These are phyloP conservation scores for Drosophila saltans DNA, from an alignment of 1,140 invertebrate species.

Conservation along the genomic window DNA sequence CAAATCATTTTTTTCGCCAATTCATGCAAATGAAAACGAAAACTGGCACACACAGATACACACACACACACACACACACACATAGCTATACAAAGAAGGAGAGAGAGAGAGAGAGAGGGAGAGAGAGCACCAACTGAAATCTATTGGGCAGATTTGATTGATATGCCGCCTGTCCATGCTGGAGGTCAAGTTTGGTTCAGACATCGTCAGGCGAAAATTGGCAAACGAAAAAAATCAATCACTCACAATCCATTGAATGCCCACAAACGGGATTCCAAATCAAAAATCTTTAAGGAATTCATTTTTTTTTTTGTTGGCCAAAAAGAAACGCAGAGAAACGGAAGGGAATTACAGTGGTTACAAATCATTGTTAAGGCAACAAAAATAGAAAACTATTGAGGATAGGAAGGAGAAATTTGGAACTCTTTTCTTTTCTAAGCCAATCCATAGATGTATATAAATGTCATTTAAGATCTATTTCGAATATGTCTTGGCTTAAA, in stretches of 20 bases:
- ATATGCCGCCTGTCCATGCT: conserved; percentile 65
- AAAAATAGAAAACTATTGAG: not conserved
- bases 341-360: not conserved
- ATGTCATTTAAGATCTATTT: no score
- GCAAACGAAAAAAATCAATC: conserved; percentile 61
- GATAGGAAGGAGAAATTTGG: not conserved
- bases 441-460: no score
- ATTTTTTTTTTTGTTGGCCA: no score
- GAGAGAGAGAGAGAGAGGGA: conserved; percentile 35
- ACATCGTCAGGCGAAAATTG: conserved; percentile 31
- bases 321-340: not conserved
- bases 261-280: conserved; percentile 16
- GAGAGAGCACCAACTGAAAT: conserved; percentile 41
- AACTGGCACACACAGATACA: conserved; percentile 53
- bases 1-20: conserved; percentile 50
- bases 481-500: no score
- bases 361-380: no score
- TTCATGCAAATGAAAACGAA: conserved; percentile 81
- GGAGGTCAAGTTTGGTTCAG: conserved; percentile 60
- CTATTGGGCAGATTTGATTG: conserved; percentile 70
- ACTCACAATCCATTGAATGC: conserved; percentile 52
- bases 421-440: no score
- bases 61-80: not conserved
- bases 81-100: conserved; percentile 33
- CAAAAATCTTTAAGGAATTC: conserved; percentile 5